A percentile compares a stretch with the other conserved stretches of the same genome.
Conservation (phyloP, 2,888 invertebrate species). For the Cataglyphis cursor region DNA sequence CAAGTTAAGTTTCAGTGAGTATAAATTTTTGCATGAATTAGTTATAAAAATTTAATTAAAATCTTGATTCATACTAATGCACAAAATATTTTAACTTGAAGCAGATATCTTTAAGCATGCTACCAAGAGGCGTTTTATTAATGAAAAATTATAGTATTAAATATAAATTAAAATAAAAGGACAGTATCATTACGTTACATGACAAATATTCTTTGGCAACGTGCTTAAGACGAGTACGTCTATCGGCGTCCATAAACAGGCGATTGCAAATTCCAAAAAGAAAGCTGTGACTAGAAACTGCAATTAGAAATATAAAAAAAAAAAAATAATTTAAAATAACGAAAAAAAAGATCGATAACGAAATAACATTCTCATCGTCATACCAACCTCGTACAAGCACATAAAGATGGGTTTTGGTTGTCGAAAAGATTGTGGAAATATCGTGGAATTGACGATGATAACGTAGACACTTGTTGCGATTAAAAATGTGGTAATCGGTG, state of each 20-base stretch:
- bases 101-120: background rate
- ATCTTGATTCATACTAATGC: background rate
- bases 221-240: slow-evolving; percentile 78
- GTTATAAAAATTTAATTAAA: background rate
- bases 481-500: slow-evolving; percentile 77
- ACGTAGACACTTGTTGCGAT: slow-evolving; percentile 79
- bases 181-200: slow-evolving; percentile 71
- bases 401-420: slow-evolving; percentile 73
- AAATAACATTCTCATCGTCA: background rate
- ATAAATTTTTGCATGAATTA: background rate
- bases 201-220: slow-evolving; percentile 71
- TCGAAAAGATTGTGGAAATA: slow-evolving; percentile 78
- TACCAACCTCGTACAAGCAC: slow-evolving; percentile 77
- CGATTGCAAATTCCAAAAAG: slow-evolving; percentile 79
- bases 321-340: background rate
- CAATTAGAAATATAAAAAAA: background rate
- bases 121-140: background rate
- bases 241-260: slow-evolving; percentile 83
- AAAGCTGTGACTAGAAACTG: slow-evolving; percentile 81
- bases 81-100: background rate
- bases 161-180: background rate
- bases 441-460: slow-evolving; percentile 71
- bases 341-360: background rate
- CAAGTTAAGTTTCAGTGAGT: background rate
- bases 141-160: slow-evolving; percentile 9